Conservation (phyloP, 2,888 invertebrate species). For the Cataglyphis livida region DNA sequence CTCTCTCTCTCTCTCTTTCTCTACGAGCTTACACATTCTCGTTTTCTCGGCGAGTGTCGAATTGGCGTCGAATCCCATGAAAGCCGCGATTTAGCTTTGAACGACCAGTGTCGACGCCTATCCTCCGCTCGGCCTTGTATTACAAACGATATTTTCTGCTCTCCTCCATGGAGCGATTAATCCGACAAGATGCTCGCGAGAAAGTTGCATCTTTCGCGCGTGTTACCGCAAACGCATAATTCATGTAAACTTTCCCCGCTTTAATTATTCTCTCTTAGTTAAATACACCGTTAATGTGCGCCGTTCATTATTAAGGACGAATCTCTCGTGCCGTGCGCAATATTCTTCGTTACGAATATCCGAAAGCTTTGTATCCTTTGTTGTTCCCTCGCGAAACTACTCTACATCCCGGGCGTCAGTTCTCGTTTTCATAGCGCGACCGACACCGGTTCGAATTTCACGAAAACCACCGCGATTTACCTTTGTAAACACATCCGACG, state of each 20-base stretch:
- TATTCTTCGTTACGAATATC: conserved; percentile 50
- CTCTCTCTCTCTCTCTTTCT: conserved; percentile 1
- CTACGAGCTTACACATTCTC: conserved; percentile 16
- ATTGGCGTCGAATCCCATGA: conserved; percentile 61
- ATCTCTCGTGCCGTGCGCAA: conserved; percentile 2
- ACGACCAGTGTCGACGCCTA: conserved; percentile 33
- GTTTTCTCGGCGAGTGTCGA: conserved; percentile 30
- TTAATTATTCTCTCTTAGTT: conserved; percentile 36
- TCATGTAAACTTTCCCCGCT: conserved; percentile 24
- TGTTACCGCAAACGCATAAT: conserved; percentile 54
- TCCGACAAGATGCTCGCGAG: conserved; percentile 6
- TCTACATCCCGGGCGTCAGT: conserved; percentile 37
- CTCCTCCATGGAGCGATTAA: conserved; percentile 25
- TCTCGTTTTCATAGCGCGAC: conserved; percentile 46
- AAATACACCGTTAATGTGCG: conserved; percentile 16
- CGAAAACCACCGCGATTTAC: conserved; percentile 58
- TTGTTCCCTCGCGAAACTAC: conserved; percentile 34
- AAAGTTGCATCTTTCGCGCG: conserved; percentile 28
- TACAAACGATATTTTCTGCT: conserved; percentile 15
- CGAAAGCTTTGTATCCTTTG: conserved; percentile 52
- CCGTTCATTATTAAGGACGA: conserved; percentile 40
- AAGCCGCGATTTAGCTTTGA: conserved; percentile 65
- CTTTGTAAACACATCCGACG: conserved; percentile 53
- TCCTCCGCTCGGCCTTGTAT: not conserved
- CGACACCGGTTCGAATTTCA: conserved; percentile 53